phyloP scores from a whole-genome alignment of 2,797 vertebrate genomes.

The Myiotriccus ornatus region DNA sequence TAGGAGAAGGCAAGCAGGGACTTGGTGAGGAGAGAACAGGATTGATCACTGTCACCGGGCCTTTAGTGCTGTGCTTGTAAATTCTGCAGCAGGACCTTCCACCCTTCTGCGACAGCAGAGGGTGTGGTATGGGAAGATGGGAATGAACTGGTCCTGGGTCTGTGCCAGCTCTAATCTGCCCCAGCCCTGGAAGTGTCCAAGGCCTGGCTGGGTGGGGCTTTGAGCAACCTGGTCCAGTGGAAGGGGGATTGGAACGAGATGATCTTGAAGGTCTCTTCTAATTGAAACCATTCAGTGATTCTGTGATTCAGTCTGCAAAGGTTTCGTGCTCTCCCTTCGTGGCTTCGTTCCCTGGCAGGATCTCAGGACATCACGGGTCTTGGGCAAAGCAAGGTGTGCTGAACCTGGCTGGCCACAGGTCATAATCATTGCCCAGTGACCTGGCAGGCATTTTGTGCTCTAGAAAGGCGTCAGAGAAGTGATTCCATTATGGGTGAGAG shows the following conservation, averaged over 20 bases:
- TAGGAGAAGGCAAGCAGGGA: neutral
- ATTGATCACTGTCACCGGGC: neutral
- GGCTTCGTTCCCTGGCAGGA: neutral
- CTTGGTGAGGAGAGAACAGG: neutral
- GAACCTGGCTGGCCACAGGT: neutral
- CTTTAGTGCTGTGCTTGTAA: neutral
- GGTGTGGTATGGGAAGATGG: neutral
- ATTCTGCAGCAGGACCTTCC: neutral
- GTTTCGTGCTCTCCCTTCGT: neutral
- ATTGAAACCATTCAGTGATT: neutral
- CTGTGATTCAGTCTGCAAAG: neutral
- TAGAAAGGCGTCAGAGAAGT: neutral
- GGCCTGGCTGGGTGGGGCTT: neutral
- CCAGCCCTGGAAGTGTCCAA: neutral
- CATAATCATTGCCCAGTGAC: neutral
- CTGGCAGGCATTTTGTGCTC: neutral
- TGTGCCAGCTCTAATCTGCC: neutral
- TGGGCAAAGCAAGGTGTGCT: neutral
- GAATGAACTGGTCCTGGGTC: neutral
- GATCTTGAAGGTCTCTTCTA: neutral
- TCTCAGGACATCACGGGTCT: neutral
- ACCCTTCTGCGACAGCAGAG: neutral
- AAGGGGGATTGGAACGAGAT: neutral
- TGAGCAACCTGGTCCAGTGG: neutral
- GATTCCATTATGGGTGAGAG: neutral